Base-by-base conservation (phyloP, 2,888 invertebrate species). In the Odontomyia ornata region DNA sequence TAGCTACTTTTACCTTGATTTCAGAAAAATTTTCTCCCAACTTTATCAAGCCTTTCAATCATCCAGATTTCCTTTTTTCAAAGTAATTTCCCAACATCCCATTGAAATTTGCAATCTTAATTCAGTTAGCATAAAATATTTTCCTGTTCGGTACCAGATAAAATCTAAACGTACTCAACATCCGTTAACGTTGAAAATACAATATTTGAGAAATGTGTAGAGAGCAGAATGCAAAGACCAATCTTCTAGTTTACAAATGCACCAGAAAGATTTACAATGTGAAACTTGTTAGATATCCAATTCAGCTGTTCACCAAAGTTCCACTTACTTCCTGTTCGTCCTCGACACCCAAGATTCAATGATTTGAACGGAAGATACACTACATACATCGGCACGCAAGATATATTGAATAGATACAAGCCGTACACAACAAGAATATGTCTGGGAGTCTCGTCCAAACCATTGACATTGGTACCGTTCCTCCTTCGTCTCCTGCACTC, bases 271-370 rank as follows among this genome's bases (percentile, higher is more conserved):
- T 67, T 67, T 67, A 67, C 67, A 67, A 67, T 67, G 67, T 67
- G 67, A 67, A 67, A 67, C 67, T 67, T 67, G 67, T 67, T 67
- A 67, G 67, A 67, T 71, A 71, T 71, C 47, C 67, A 27, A 15
- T 27, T 64, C 64, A 64, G 64, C 30, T 64, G 64, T 64, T 28
- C 30, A n/a, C 30, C 0, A 30, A 28, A 64, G 64, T 28, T 27
- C 25, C 13, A 0, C 64, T 30, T 64, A 36, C 36, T 36, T 36
- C 36, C 5, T 64, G 27, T 23, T 30, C 27, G 64, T 64, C 64
- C 64, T 64, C 36, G 9, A 9, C 36, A 36, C 36, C n/a, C 36
- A 36, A 9, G 9, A 36, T 9, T 3, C 5, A 9, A 36, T 36
- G 36, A 36, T 15, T 64, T 28, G 28, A 60, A 25, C 25, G 4